Evolutionary conservation across 2,797 vertebrate genomes (phyloP).

Genomic region (Remorina albescens): DNA sequence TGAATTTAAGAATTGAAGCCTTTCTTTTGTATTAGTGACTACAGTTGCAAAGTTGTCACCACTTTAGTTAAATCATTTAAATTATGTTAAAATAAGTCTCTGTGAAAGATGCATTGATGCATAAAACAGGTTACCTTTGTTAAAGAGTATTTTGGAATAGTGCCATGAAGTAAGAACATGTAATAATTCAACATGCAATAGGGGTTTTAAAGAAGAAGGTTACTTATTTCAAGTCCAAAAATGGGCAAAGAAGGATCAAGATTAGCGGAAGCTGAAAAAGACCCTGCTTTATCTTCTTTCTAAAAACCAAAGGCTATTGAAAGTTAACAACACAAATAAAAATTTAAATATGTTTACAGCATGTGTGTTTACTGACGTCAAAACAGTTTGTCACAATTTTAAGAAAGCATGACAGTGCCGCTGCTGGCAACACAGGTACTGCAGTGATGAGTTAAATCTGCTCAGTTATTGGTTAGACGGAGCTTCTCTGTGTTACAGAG

Average conservation of each 20-base stretch:
- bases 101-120: conserved; percentile 7
- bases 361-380: conserved; percentile 10
- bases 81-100: not conserved
- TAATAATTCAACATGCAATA: too few species aligned
- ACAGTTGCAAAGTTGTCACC: not conserved
- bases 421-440: conserved; percentile 44
- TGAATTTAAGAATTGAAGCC: conserved; percentile 10
- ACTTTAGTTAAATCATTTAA: not conserved
- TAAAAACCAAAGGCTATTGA: conserved; percentile 9
- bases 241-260: conserved; percentile 3
- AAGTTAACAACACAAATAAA: conserved; percentile 2
- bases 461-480: conserved; percentile 37
- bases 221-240: conserved; percentile 11
- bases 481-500: too few species aligned
- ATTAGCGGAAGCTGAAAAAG: conserved; percentile 23
- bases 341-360: conserved; percentile 27
- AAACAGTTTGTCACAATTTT: conserved; percentile 50
- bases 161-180: not conserved
- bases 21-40: not conserved
- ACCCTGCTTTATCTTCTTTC: conserved; percentile 12
- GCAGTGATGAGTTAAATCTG: conserved; percentile 49
- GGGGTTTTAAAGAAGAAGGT: not conserved
- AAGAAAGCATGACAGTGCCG: conserved; percentile 25
- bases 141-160: conserved; percentile 5
- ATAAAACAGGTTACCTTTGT: not conserved